A percentile compares a stretch with the other conserved stretches of the same genome.
phyloP scores from a whole-genome alignment of 2,113 vertebrate species.

The Leptodactylus fuscus region DNA sequence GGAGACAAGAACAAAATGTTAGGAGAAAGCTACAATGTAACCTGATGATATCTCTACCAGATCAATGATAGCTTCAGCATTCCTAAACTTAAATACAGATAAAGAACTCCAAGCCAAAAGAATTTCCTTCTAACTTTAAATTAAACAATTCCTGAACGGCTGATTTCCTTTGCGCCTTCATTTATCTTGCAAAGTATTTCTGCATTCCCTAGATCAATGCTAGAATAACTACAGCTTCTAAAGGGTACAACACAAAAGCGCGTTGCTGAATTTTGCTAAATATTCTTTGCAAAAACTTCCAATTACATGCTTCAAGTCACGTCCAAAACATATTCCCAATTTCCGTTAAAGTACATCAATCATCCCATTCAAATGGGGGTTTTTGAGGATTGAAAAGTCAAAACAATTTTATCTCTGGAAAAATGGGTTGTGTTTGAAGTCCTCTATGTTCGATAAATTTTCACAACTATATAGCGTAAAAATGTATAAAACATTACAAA shows the following conservation, averaged over 20 bases:
- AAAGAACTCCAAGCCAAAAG: neutral
- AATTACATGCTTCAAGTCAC: constrained; percentile 23
- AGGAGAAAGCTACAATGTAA: neutral
- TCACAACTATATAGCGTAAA: neutral
- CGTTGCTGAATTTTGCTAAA: neutral
- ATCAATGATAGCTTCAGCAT: neutral
- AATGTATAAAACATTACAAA: neutral
- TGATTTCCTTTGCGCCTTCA: neutral
- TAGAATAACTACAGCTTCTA: neutral
- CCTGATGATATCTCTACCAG: neutral
- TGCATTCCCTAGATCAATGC: constrained; percentile 12
- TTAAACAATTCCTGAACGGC: neutral
- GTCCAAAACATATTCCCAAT: constrained; percentile 19
- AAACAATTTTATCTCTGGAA: constrained; percentile 3
- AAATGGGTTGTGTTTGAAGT: neutral
- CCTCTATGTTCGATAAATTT: neutral
- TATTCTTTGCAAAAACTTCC: constrained; percentile 17
- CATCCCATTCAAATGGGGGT: neutral
- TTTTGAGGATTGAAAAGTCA: neutral
- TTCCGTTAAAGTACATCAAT: constrained; percentile 3
- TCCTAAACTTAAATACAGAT: constrained; percentile 23
- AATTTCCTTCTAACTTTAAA: neutral
- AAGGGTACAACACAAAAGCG: neutral
- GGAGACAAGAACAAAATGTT: neutral
- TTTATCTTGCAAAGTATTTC: constrained; percentile 23